Base-by-base conservation (phyloP, 2,797 vertebrate species). In the Poeciliopsis presidionis region DNA sequence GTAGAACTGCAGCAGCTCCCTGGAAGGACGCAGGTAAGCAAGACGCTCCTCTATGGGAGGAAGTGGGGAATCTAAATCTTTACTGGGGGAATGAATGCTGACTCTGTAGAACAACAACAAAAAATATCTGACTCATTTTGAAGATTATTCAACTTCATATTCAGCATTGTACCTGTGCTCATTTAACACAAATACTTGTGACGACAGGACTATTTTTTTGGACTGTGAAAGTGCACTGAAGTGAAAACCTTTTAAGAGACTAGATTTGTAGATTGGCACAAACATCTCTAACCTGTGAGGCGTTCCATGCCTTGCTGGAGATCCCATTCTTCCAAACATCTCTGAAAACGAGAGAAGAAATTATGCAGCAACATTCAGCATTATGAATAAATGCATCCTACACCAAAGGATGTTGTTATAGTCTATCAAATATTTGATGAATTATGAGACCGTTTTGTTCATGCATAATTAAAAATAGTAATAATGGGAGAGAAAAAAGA, bases 1-100 rank as follows among this genome's bases (percentile, higher is more conserved):
- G 92, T 98, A 99, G 85, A 98, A 98, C 25, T 98, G 96, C 87
- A 99, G 93, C 47, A 99, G 95, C 88, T 99, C 98, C 3, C 94
- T 95, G 75, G 98, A 98, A 5, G 98, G 98, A 20, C 87, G 90
- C 16, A 99, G 93, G 49, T 93, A 85, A 0, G 96, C 96, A 90
- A 99, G 83, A 5, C 96, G 97, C 85, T 99, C 97, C 0, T 91
- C 87, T 63, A 97, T 74, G 0, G 98, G 96, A 2, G 97, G 98
- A 36, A 99, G 92, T 0, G 97, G 97, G 43, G 96, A 94, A 0
- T 95, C 95, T 0, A 86, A 89, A 14, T 94, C 88, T n/a, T 81
- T 90, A 46, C 76, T 87, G 0, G 81, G 93, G 33, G 91, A 87
- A 0, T 7, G 79, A 45, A 25, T 45, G 28, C 67, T 82, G 73